Conservation (phyloP, 2,888 invertebrate species). For the Lasioglossum zephyrum region DNA sequence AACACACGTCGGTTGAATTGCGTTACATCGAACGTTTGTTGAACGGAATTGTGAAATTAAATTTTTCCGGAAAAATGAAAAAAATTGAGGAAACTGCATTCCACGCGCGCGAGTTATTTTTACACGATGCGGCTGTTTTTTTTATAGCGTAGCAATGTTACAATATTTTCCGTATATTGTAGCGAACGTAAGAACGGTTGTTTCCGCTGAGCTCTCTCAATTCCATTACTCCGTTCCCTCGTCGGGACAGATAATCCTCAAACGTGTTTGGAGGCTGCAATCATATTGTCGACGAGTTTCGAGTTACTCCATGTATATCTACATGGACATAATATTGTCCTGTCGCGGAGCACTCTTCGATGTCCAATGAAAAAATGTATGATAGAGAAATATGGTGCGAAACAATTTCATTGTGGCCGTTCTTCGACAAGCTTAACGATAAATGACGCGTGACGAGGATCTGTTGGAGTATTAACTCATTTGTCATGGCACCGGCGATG, state of each 20-base stretch:
- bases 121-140: not conserved
- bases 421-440: slow-evolving; percentile 33
- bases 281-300: not conserved
- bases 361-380: slow-evolving; percentile 3
- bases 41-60: not conserved
- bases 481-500: slow-evolving; percentile 48
- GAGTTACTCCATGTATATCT: not conserved
- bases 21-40: not conserved
- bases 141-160: not conserved
- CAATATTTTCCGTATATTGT: not conserved
- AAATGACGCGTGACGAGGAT: slow-evolving; percentile 30
- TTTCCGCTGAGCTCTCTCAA: not conserved
- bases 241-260: not conserved
- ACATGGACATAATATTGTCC: not conserved
- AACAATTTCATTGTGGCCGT: slow-evolving; percentile 13
- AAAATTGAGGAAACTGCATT: not conserved
- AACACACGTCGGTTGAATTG: not conserved
- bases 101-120: not conserved
- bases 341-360: not conserved
- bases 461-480: slow-evolving; percentile 46
- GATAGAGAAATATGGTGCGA: not conserved
- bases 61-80: not conserved
- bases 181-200: not conserved
- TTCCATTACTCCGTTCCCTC: not conserved
- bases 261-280: slow-evolving; percentile 13